Evolutionary conservation across 1,140 invertebrate species (phyloP), one percentile per base, ranked within the genome.

Genomic region (Chrysomallon squamiferum): DNA sequence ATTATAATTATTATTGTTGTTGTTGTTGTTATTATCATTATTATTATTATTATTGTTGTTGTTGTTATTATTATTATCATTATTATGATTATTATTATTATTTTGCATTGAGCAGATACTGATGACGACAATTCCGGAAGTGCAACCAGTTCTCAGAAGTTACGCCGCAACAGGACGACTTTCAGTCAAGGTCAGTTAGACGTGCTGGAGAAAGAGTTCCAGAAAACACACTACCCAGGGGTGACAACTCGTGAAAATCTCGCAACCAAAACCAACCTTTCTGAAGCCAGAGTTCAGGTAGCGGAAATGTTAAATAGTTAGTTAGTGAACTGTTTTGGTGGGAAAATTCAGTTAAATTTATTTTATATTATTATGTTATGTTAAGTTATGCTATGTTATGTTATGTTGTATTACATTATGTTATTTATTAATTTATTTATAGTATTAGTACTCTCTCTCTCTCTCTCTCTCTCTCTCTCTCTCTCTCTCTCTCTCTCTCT

Each of bases 171-270:
- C 78, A 88, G 95, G 69, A 97, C 95, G 0, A 96, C 95, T 9
- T 97, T 96, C 83, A 94, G 92, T 2, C 93, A 92, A 65, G 90
- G 91, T 52, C 95, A 97, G 85, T 83, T 96, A 66, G 91, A 92
- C 15, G 93, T 94, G 2, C 87, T 97, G 66, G 95, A 97, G 83
- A 91, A 91, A 74, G 92, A 95, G 5, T 73, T 73, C 32, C 93
- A 96, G 82, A 90, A 93, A 73, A 96, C 94, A 0, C 95, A 97
- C 82, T 97, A 97, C 84, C 95, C 95, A 1, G 95, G 96, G 77
- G 95, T 95, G 2, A 95, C 95, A 84, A 93, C 94, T 0, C 87
- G 95, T 52, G 95, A 96, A 85, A 93, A 96, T 83, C 87, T 96
- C 58, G 94, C 95, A 0, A 90, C 90, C 7, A 91, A 93, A 75